A percentile compares a stretch with the other conserved stretches of the same genome.
Evolutionary conservation across 2,113 vertebrate genomes (phyloP).

Genomic region (Eulacestoma nigropectus): DNA sequence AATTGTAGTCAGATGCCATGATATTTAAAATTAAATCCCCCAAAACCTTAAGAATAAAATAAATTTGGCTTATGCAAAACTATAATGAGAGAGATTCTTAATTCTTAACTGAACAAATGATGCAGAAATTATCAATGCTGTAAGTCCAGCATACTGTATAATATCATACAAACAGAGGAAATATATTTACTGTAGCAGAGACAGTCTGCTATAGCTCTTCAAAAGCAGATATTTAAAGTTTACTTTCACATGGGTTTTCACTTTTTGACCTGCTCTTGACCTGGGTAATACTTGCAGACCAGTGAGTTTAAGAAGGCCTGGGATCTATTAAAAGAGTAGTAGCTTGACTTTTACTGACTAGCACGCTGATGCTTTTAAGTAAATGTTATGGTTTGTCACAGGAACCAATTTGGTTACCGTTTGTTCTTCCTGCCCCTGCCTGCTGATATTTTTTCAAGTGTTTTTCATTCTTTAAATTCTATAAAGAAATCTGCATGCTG

Average conservation of each 20-base stretch:
- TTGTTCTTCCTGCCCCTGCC: conserved; percentile 83
- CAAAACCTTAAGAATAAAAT: background rate
- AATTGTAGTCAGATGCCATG: background rate
- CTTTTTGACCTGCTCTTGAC: conserved; percentile 85
- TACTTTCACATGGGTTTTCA: conserved; percentile 83
- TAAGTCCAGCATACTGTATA: conserved; percentile 11
- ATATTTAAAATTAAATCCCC: background rate
- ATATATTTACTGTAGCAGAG: conserved; percentile 68
- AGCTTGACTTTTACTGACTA: conserved; percentile 85
- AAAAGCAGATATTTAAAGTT: conserved; percentile 80
- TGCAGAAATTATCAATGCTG: background rate
- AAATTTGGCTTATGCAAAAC: background rate
- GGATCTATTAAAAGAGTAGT: conserved; percentile 90
- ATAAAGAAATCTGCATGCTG: conserved; percentile 79
- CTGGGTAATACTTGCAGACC: conserved; percentile 79
- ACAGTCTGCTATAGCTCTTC: conserved; percentile 69
- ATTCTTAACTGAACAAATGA: background rate
- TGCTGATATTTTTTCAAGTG: conserved; percentile 92
- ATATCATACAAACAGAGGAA: conserved; percentile 59
- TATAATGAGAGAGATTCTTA: background rate
- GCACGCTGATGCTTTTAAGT: conserved; percentile 87
- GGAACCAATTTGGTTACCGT: conserved; percentile 96
- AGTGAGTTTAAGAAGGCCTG: conserved; percentile 83
- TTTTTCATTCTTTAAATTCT: conserved; percentile 88
- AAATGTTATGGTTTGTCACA: conserved; percentile 99